Conservation (phyloP, 2,113 vertebrate genomes). For the Sphyrna mokarran region DNA sequence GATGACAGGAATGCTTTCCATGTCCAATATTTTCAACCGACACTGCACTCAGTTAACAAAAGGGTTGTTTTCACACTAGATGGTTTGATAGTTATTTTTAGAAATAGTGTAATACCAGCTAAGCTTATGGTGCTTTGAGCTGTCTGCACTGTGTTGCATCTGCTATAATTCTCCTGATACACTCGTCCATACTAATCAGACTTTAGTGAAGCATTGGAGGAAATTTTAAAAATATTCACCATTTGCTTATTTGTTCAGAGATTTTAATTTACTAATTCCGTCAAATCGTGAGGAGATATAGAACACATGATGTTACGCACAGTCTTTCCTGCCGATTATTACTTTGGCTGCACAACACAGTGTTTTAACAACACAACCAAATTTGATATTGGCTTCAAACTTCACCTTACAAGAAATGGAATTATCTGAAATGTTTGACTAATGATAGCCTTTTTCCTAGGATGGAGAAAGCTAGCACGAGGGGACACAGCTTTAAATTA, state of each 20-base stretch:
- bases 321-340: background rate
- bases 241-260: background rate
- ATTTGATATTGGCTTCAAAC: background rate
- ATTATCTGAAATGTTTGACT: background rate
- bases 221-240: background rate
- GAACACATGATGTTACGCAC: too few relatives aligned
- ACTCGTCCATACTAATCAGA: too few relatives aligned
- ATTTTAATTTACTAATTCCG: too few relatives aligned
- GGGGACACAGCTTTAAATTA: too few relatives aligned
- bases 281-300: background rate
- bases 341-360: background rate
- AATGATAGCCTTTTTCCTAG: too few relatives aligned
- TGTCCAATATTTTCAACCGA: background rate
- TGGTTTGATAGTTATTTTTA: slow-evolving; percentile 18
- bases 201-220: background rate
- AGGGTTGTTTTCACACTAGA: background rate
- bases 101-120: slow-evolving; percentile 12
- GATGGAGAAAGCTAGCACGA: too few relatives aligned
- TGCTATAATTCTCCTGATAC: background rate
- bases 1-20: background rate
- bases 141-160: slow-evolving; percentile 14
- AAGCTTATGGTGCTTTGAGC: background rate
- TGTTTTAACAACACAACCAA: background rate
- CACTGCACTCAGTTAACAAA: background rate
- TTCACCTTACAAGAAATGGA: background rate